Base-by-base conservation (phyloP, 2,113 vertebrate genomes). In the Tachuris rubrigastra region DNA sequence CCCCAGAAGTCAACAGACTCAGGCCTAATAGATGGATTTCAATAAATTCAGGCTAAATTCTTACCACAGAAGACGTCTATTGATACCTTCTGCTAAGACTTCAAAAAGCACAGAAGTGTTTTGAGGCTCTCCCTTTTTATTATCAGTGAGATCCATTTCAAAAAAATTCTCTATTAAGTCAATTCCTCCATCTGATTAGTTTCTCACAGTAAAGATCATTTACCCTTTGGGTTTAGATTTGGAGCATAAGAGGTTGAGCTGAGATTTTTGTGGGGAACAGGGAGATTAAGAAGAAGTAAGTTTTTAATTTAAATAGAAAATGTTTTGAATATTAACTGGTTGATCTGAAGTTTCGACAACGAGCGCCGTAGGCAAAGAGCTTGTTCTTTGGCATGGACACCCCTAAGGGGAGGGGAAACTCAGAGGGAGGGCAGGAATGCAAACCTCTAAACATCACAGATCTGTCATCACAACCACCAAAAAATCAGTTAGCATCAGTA, bases 301-400 rank as follows among this genome's bases (percentile, higher is more conserved):
- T 85, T 97, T 96, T 94, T 94, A 94, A 97, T 97, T 97, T 95
- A 96, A 96, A 94, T 12, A 86, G 89, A 97, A 95, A 96, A 94
- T 90, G 95, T 92, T 97, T 96, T 95, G 87, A 96, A 87, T 80
- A 90, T 90, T 96, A 96, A 89, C 91, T 79, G 85, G 76, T 84
- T 94, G 94, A 97, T 96, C 96, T 95, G 87, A 92, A 92, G 87
- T 87, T 89, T 97, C 93, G 74, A 2, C 4, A 14, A 88, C 4
- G 75, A 95, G 41, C 2, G 80, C 95, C n/a, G 41, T n/a, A 96
- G 92, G 94, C 75, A 94, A 91, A 66, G 86, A 95, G 49, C 52
- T 92, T 88, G 92, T 95, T 86, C 87, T 79, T 67, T 74, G 74
- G 77, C 82, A 89, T 7, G 1, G 95, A 87, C 42, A 21, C 11